Evolutionary conservation across 2,797 vertebrate species (phyloP).

Genomic region (Aulostomus chinensis): DNA sequence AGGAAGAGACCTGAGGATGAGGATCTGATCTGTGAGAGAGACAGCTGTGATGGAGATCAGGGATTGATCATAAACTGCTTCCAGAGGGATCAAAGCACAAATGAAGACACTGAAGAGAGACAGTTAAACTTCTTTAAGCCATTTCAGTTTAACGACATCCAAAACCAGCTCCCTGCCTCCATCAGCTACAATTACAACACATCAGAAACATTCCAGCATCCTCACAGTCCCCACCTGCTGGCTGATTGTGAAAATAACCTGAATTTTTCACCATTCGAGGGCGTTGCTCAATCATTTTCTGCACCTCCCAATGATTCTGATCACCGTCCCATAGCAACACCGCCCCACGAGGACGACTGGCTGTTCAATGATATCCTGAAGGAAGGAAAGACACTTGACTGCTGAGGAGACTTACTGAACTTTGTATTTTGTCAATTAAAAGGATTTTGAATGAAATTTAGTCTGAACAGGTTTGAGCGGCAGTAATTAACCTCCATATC

Average conservation of each 20-base stretch:
- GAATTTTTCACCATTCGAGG: slow-evolving; percentile 58
- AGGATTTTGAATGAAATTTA: no score
- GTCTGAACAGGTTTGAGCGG: no score
- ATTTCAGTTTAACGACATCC: slow-evolving; percentile 1
- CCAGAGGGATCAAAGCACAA: slow-evolving; percentile 15
- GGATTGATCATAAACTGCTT: neutral
- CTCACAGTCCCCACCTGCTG: slow-evolving; percentile 35
- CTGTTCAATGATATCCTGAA: slow-evolving; percentile 78
- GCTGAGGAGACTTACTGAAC: no score
- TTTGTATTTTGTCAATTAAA: no score
- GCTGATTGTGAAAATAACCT: slow-evolving; percentile 14
- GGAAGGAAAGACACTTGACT: slow-evolving; percentile 33
- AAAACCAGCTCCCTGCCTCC: slow-evolving; percentile 14
- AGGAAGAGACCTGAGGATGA: slow-evolving; percentile 11
- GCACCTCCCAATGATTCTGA: slow-evolving; percentile 46
- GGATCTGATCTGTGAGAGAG: slow-evolving; percentile 5
- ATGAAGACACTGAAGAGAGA: slow-evolving; percentile 4
- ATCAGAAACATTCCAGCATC: slow-evolving; percentile 20
- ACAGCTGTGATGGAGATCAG: slow-evolving; percentile 27
- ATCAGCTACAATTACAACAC: slow-evolving; percentile 10
- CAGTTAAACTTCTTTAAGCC: slow-evolving; percentile 15
- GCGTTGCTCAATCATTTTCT: slow-evolving; percentile 79
- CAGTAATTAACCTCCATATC: no score
- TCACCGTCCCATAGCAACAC: slow-evolving; percentile 55
- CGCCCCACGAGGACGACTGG: slow-evolving; percentile 75